A percentile compares a stretch with the other conserved stretches of the same genome.
Evolutionary conservation across 2,888 invertebrate species (phyloP).

Genomic region (Orthosia gracilis): DNA sequence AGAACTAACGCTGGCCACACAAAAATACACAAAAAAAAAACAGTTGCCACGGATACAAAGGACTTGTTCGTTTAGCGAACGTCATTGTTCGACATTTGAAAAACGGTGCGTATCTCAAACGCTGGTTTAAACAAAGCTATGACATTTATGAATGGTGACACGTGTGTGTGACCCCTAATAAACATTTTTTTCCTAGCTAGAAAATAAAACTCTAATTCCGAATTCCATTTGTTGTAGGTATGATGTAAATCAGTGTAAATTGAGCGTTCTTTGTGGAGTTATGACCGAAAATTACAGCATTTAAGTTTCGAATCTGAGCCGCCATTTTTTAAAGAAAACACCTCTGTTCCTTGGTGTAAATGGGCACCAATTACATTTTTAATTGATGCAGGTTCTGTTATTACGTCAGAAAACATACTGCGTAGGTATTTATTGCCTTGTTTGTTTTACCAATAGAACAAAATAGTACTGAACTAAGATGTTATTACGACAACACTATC

Average conservation of each 20-base stretch:
- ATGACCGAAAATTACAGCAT: slow-evolving; percentile 11
- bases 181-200: slow-evolving; percentile 36
- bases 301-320: slow-evolving; percentile 15
- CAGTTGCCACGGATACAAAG: slow-evolving; percentile 75
- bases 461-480: slow-evolving; percentile 1
- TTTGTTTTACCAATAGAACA: slow-evolving; percentile 1
- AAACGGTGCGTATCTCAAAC: slow-evolving; percentile 81
- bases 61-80: slow-evolving; percentile 68
- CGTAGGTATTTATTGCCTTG: background rate
- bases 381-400: background rate
- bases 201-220: slow-evolving; percentile 26
- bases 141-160: slow-evolving; percentile 85
- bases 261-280: slow-evolving; percentile 47
- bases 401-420: background rate
- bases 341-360: slow-evolving; percentile 1
- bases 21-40: slow-evolving; percentile 81
- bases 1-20: background rate
- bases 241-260: slow-evolving; percentile 40
- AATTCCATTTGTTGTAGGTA: slow-evolving; percentile 32
- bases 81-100: slow-evolving; percentile 82
- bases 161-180: slow-evolving; percentile 72
- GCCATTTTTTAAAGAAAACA: slow-evolving; percentile 16
- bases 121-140: slow-evolving; percentile 76
- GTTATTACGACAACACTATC: background rate
- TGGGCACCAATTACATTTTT: background rate